phyloP scores from a whole-genome alignment of 2,113 vertebrate genomes.

The Notarius quadriscutis region DNA sequence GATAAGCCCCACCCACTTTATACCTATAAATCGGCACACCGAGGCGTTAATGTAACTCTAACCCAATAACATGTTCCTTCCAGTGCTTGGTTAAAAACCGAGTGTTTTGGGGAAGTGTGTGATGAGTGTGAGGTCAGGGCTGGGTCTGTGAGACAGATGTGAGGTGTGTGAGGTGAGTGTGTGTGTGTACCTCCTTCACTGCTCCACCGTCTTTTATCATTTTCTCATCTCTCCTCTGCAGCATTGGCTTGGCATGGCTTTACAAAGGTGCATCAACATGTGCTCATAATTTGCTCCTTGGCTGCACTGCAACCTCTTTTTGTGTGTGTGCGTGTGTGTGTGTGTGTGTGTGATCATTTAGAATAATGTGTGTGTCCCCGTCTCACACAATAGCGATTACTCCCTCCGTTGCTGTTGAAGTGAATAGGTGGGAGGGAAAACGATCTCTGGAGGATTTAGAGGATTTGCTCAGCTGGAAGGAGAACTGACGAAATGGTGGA shows the following conservation, averaged over 20 bases:
- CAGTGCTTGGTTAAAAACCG: background rate
- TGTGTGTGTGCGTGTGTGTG: conserved; percentile 24
- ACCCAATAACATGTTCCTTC: background rate
- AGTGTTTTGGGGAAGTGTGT: conserved; percentile 61
- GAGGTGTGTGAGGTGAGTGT: conserved; percentile 62
- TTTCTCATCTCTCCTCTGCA: conserved; percentile 64
- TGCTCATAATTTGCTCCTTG: conserved; percentile 71
- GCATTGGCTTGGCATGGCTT: conserved; percentile 65
- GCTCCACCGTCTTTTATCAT: conserved; percentile 65
- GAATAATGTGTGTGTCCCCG: conserved; percentile 39
- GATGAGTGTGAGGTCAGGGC: conserved; percentile 70
- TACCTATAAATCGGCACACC: background rate
- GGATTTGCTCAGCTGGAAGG: conserved; percentile 37
- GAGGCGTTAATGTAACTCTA: background rate
- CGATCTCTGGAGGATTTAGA: conserved; percentile 24
- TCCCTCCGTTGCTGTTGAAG: conserved; percentile 31
- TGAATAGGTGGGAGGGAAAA: background rate
- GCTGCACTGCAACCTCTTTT: conserved; percentile 49
- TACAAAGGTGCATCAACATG: conserved; percentile 68
- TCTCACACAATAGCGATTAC: conserved; percentile 51
- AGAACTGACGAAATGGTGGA: conserved; percentile 38
- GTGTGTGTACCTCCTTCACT: conserved; percentile 57
- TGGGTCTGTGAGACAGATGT: conserved; percentile 77
- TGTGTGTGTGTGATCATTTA: conserved; percentile 54
- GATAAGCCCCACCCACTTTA: background rate